Percentiles rank a stretch among this genome's conserved stretches.
Evolutionary conservation across 2,888 invertebrate species (phyloP).

Genomic region (Drosophila greeni): DNA sequence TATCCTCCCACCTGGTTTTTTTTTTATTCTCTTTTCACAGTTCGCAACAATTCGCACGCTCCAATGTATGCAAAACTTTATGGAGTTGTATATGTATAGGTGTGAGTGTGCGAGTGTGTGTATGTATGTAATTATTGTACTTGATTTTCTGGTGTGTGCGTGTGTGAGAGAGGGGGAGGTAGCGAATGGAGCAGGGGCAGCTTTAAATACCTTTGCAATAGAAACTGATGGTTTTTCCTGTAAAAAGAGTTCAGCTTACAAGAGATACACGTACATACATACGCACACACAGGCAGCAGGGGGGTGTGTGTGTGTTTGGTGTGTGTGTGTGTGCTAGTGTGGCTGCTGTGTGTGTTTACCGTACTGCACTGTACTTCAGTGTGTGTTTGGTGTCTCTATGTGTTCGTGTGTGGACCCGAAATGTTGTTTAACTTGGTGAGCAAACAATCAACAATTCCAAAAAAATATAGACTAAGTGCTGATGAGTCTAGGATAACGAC

Average conservation of each 20-base stretch:
- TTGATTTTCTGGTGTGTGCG: conserved; percentile 17
- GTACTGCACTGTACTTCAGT: conserved; percentile 26
- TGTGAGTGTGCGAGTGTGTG: conserved; percentile 15
- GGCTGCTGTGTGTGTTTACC: conserved; percentile 20
- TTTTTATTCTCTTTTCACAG: conserved; percentile 9
- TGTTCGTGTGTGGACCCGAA: conserved; percentile 24
- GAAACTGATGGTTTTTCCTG: conserved; percentile 77
- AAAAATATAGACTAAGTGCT: neutral
- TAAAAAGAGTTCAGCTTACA: conserved; percentile 74
- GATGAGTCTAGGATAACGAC: conserved; percentile 1
- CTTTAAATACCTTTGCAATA: conserved; percentile 75
- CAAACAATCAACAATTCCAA: conserved; percentile 20
- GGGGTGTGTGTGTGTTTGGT: too few species aligned
- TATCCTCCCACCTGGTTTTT: neutral
- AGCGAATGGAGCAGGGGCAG: conserved; percentile 53
- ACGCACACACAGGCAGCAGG: conserved; percentile 31
- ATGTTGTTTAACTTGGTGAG: conserved; percentile 24
- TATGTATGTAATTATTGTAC: conserved; percentile 32
- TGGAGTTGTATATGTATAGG: conserved; percentile 18
- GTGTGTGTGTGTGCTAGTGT: conserved; percentile 12
- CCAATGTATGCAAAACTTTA: conserved; percentile 53
- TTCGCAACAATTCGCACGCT: conserved; percentile 52
- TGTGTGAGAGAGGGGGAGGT: conserved; percentile 2
- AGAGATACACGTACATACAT: conserved; percentile 58
- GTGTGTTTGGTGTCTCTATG: conserved; percentile 26